Base-by-base conservation (phyloP, 2,113 vertebrate genomes). In the Eudyptes chrysolophus region DNA sequence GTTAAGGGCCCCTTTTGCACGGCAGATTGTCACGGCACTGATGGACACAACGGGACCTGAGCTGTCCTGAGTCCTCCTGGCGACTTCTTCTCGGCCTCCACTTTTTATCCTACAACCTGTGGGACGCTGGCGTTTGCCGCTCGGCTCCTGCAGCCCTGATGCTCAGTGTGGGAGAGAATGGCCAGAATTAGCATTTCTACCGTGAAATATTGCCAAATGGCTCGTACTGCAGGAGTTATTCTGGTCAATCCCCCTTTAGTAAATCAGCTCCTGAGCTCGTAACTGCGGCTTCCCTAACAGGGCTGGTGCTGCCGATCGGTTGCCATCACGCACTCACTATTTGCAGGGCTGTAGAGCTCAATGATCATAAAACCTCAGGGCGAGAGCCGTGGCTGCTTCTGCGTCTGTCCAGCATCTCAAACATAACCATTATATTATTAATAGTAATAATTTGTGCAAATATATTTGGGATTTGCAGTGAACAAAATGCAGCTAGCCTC, bases 91-190 rank as follows among this genome's bases (percentile, higher is more conserved):
- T 58, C 58, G 61, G 58, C 54, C 3, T 3, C 54, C 30, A 54
- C 26, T 48, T 72, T 79, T 57, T 34, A 25, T 62, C 34, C 72
- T 10, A 10, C 29, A 44, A 3, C 44, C 62, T 57, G 58, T 0
- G 6, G 18, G 51, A 66, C 0, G 3, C 44, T 69, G 74, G 20
- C 1, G 0, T 54, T 71, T 2, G 3, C 64, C 2, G 1, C 34
- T 76, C 3, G 0, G 16, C 38, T 86, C 32, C 55, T 29, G 26
- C 74, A 75, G 42, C n/a, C 80, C 68, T 36, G 30, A 22, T 77
- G 64, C 52, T 87, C 57, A 8, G 10, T 30, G 52, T 29, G 30
- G 36, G 49, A 62, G 52, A 62, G 68, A 76, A 90, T 19, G 38
- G 69, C 48, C 94, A 75, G 71, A 81, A 84, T 57, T 46, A 64